phyloP scores from a whole-genome alignment of 2,113 vertebrate genomes.

The Nothocercus julius region DNA sequence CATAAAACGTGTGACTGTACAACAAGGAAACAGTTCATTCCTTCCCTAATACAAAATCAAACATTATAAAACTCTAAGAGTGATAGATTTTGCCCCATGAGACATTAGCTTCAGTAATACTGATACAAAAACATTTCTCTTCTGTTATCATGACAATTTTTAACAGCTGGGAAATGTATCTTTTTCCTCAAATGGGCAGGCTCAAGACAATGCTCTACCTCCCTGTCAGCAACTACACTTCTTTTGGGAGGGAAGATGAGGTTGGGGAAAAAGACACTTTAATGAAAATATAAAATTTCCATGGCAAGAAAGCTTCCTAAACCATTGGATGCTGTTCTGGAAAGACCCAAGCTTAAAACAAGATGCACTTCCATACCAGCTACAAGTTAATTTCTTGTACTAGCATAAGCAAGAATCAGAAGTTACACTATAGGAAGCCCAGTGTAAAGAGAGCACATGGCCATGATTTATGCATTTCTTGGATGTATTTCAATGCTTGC shows the following conservation, averaged over 20 bases:
- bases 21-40: neutral
- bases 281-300: too few relatives aligned
- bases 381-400: neutral
- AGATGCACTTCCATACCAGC: neutral
- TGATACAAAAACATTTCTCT: neutral
- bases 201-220: neutral
- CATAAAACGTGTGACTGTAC: rapidly evolving
- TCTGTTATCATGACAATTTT: neutral
- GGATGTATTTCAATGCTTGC: neutral
- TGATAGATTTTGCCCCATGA: slow-evolving; percentile 4
- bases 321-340: neutral
- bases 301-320: neutral
- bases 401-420: neutral
- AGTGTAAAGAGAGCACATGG: neutral
- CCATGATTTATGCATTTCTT: rapidly evolving
- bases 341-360: neutral
- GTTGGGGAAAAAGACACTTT: too few relatives aligned
- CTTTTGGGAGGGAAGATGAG: too few relatives aligned
- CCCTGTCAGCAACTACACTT: neutral
- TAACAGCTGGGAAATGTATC: neutral
- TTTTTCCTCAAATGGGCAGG: neutral
- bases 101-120: neutral
- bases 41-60: neutral
- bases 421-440: rapidly evolving
- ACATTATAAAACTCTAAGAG: neutral